Conservation (phyloP, 2,888 invertebrate genomes). For the Drosophila affinis region DNA sequence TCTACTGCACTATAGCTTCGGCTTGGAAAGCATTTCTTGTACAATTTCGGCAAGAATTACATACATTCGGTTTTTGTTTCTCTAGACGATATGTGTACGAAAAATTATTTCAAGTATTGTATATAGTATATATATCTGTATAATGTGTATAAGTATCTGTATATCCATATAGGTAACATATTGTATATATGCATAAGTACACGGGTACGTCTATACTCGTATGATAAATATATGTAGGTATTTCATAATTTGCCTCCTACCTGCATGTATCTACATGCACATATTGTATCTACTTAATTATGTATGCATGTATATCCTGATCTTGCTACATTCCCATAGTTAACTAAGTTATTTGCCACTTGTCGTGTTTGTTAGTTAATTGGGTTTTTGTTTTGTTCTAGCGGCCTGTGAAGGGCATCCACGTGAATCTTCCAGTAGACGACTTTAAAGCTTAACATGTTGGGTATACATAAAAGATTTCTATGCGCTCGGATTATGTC, state of each 20-base stretch:
- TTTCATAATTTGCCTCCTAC: conserved; percentile 25
- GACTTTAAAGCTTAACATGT: conserved; percentile 64
- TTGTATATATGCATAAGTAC: conserved; percentile 43
- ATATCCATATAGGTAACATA: conserved; percentile 45
- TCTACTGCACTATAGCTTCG: conserved; percentile 11
- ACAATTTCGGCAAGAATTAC: conserved; percentile 51
- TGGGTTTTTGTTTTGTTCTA: conserved; percentile 62
- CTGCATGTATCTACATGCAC: conserved; percentile 7
- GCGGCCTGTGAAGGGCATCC: conserved; percentile 81
- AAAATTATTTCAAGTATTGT: conserved; percentile 52
- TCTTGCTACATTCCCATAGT: conserved; percentile 29
- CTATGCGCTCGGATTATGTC: conserved; percentile 57
- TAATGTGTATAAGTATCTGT: conserved; percentile 28
- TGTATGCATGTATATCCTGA: conserved; percentile 7
- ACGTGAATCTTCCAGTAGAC: conserved; percentile 46
- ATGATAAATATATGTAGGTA: conserved; percentile 41
- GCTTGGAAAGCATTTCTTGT: conserved; percentile 58
- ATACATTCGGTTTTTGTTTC: conserved; percentile 22
- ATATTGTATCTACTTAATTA: conserved; percentile 9
- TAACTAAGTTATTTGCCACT: conserved; percentile 31
- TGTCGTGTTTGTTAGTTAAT: conserved; percentile 15
- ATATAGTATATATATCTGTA: conserved; percentile 35
- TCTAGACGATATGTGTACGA: conserved; percentile 65
- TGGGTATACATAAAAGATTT: conserved; percentile 50
- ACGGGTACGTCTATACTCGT: conserved; percentile 26